Conservation (phyloP, 1,140 invertebrate genomes). For the Littorina saxatilis region DNA sequence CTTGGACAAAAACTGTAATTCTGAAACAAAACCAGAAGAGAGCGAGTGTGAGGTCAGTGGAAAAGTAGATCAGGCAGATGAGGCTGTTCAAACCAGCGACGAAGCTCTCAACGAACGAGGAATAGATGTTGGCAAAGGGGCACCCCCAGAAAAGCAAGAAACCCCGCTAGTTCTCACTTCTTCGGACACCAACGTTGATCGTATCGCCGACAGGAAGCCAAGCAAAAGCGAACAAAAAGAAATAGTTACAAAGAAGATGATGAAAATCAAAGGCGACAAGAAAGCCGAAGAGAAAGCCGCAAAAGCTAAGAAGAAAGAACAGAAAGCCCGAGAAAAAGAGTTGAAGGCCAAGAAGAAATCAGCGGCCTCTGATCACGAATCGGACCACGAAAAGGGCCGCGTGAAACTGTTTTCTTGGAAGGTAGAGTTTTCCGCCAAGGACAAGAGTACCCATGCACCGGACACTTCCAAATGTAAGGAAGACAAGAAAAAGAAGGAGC, state of each 20-base stretch:
- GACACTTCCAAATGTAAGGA: not conserved
- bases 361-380: not conserved
- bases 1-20: too few species aligned
- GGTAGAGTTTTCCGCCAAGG: conserved; percentile 10
- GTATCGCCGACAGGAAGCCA: not conserved
- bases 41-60: too few species aligned
- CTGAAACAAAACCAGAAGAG: too few species aligned
- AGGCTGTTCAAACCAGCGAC: too few species aligned
- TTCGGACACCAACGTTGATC: not conserved
- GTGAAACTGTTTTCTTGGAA: conserved; percentile 16
- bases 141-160: too few species aligned
- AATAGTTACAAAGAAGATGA: conserved; percentile 16
- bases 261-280: conserved; percentile 22
- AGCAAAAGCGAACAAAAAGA: not conserved
- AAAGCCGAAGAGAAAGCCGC: conserved; percentile 23
- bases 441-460: not conserved
- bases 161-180: too few species aligned
- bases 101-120: too few species aligned
- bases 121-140: too few species aligned
- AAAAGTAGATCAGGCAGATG: too few species aligned
- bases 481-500: conserved; percentile 8
- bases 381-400: not conserved
- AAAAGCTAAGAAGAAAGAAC: conserved; percentile 16
- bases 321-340: conserved; percentile 9
- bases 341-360: not conserved